Evolutionary conservation across 2,888 invertebrate species (phyloP), one percentile per base, ranked within the genome.

Genomic region (Loripinus fragilis): DNA sequence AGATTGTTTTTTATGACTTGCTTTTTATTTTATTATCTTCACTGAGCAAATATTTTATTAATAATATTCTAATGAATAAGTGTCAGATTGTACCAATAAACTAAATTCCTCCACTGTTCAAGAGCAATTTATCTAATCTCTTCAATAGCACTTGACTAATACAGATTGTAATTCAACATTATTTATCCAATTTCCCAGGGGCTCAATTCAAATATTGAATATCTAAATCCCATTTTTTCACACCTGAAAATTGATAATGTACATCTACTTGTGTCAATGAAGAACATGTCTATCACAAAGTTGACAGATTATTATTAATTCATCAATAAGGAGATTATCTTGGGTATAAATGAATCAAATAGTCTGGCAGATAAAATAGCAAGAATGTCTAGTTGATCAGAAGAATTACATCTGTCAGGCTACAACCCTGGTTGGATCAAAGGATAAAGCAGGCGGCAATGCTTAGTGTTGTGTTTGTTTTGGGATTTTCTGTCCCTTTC

Each of bases 281-380:
- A 45, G 45, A 74, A 74, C 77, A 70, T 50, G 35, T 69, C 45
- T 82, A 76, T 80, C 76, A 48, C n/a, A 25, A 71, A n/a, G 50
- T 74, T 80, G 75, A 64, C 76, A 74, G 78, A 79, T 74, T 66
- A 78, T 68, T 77, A 80, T 80, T 80, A 80, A 80, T 74, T 80
- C 71, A 25, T n/a, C 67, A 74, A 80, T 76, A 76, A 80, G 74
- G 71, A 2, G 52, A 60, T 60, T 33, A 33, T 33, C 33, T 30
- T 52, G 15, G 33, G 17, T 2, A 60, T 30, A 33, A 60, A 60
- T 30, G 60, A 60, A 60, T 60, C 30, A 60, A 60, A 60, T 60
- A 33, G 12, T 60, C 28, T 17, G 8, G 28, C 7, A 33, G 60
- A 60, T 60, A 60, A 60, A 60, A 60, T 60, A 60, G 5, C 33